Evolutionary conservation across 2,797 vertebrate genomes (phyloP), one percentile per base, ranked within the genome.

Genomic region (Synaphobranchus kaupii): DNA sequence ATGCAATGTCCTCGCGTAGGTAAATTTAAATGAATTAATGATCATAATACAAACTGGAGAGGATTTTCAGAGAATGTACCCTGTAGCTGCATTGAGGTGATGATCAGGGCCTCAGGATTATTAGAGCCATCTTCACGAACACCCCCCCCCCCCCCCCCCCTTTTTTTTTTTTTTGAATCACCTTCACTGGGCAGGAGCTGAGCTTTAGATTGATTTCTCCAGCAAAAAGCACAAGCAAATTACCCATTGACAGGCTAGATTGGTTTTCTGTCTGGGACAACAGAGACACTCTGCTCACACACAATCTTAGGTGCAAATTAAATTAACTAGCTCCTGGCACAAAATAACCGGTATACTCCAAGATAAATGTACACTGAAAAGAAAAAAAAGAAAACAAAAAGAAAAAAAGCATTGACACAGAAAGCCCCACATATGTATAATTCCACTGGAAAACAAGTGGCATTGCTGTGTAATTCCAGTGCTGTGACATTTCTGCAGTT

Each of bases 241-340:
- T 80, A 48, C 22, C 44, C 76, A 48, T 48, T 44, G 76, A 47
- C 76, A 80, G 76, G 5, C 39, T 17, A 48, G 76, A 80, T 80
- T 80, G 76, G 76, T 80, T 80, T 68, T 80, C 76, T 80, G 73
- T 78, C 73, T 78, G 73, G 76, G 44, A 48, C 44, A 20, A 48
- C 39, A 48, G 39, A 80, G 39, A 48, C 76, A 47, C 44, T 48
- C 39, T 9, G 8, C 39, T 48, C 44, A 6, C 22, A 12, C 15
- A 44, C 44, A 80, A 44, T 44, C 44, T 47, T 48, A 25, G 76
- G 44, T 80, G 76, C 15, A 80, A 48, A 80, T 80, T 20, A 80
- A 80, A 80, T 80, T 80, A 80, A 80, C 44, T 48, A 48, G 76
- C 44, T 20, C 44, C 7, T 48, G 44, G 76, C 76, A 47, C 6